Evolutionary conservation across 1,140 invertebrate species (phyloP).

Genomic region (Hypothenemus hampei): DNA sequence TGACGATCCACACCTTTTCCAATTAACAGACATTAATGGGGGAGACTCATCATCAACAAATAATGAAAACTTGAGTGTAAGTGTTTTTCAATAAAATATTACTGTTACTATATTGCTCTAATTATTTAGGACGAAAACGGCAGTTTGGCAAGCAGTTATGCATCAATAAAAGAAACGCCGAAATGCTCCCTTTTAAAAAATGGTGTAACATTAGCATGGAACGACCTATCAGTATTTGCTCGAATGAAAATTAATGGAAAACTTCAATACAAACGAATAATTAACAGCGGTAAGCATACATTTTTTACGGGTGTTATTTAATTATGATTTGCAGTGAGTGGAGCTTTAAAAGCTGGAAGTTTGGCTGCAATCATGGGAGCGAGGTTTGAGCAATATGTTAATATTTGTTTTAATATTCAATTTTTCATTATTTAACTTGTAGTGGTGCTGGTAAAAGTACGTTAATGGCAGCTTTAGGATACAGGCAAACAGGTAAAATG

Average conservation of each 20-base stretch:
- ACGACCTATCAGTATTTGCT: constrained; percentile 66
- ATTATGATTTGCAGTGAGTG: constrained; percentile 54
- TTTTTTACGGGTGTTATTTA: background rate
- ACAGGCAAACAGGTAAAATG: constrained; percentile 63
- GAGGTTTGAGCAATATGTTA: constrained; percentile 57
- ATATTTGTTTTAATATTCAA: background rate
- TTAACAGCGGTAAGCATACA: constrained; percentile 57
- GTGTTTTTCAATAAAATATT: too few species aligned
- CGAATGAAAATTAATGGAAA: constrained; percentile 53
- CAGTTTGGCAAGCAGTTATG: constrained; percentile 21
- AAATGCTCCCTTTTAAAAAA: constrained; percentile 52
- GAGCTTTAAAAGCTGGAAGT: constrained; percentile 74
- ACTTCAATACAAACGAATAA: constrained; percentile 56
- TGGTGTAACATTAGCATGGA: constrained; percentile 66
- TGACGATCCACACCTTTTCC: constrained; percentile 3
- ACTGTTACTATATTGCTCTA: too few species aligned
- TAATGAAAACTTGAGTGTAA: background rate
- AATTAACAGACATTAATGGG: background rate
- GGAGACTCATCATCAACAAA: background rate
- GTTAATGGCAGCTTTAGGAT: constrained; percentile 83
- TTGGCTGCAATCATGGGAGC: constrained; percentile 87
- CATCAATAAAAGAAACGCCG: constrained; percentile 27
- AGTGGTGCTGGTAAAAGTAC: constrained; percentile 95
- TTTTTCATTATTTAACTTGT: constrained; percentile 30
- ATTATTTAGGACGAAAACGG: constrained; percentile 20